Percentiles rank a stretch among this genome's conserved stretches.
These are phyloP conservation scores for Euthynnus affinis DNA, from an alignment of 2,797 vertebrate genomes.

Conservation along the genomic window DNA sequence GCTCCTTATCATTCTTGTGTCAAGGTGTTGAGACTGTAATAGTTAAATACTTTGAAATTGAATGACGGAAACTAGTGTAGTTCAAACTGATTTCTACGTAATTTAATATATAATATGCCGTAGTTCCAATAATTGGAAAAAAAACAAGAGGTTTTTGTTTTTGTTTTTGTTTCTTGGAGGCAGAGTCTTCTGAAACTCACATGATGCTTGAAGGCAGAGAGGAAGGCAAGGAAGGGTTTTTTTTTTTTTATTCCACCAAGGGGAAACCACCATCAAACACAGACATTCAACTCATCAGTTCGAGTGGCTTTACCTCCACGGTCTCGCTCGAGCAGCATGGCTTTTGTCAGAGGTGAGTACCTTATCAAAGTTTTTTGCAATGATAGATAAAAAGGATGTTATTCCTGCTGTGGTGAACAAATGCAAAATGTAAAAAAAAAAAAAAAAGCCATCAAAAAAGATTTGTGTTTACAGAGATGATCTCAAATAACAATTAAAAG, in stretches of 20 bases:
- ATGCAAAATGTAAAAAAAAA: background rate
- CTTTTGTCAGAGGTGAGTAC: slow-evolving; percentile 67
- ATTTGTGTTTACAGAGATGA: background rate
- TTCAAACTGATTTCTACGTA: too few species aligned
- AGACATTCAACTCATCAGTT: slow-evolving; percentile 14
- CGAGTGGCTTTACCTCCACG: slow-evolving; percentile 22
- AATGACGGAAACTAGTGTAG: background rate
- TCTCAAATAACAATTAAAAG: background rate
- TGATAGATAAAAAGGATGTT: background rate
- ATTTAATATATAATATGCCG: background rate
- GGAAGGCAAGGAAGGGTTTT: background rate
- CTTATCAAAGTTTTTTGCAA: slow-evolving; percentile 14
- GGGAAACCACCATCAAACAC: slow-evolving; percentile 63
- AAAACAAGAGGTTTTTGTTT: background rate
- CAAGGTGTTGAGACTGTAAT: background rate
- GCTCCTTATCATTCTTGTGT: background rate
- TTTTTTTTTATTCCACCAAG: slow-evolving; percentile 26
- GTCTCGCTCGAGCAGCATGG: slow-evolving; percentile 54
- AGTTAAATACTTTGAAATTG: background rate
- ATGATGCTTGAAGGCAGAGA: slow-evolving; percentile 10
- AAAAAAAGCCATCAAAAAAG: background rate
- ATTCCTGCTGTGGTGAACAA: background rate
- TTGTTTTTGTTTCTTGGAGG: background rate
- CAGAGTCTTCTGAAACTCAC: slow-evolving; percentile 37
- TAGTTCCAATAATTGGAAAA: background rate